Evolutionary conservation across 2,113 vertebrate genomes (phyloP).

Genomic region (Phylloscopus trochiloides): DNA sequence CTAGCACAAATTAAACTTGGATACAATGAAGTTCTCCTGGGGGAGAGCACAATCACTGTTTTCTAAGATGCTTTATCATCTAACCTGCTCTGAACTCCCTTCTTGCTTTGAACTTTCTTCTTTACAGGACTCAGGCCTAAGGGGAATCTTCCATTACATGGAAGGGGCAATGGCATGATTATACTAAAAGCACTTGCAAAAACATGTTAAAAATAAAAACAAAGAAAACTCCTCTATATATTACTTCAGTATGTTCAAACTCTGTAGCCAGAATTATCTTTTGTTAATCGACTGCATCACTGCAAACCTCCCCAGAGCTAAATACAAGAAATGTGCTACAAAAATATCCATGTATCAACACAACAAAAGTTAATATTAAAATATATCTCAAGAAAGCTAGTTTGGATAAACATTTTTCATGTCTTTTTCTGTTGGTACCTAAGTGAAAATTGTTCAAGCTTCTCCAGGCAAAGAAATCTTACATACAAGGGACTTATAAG

Average conservation of each 20-base stretch:
- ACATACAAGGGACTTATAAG: background rate
- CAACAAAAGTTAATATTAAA: background rate
- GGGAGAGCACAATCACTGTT: background rate
- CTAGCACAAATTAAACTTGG: slow-evolving; percentile 10
- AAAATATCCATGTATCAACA: background rate
- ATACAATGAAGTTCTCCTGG: background rate
- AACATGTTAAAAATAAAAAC: background rate
- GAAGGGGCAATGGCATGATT: background rate
- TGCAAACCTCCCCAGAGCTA: background rate
- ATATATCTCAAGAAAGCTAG: background rate
- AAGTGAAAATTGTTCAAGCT: background rate
- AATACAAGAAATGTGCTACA: background rate
- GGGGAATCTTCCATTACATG: background rate
- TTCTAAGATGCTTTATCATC: background rate
- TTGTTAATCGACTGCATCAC: background rate
- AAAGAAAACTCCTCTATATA: background rate
- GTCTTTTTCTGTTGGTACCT: background rate
- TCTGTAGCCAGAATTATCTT: background rate
- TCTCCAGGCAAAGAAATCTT: background rate
- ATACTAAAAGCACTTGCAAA: background rate
- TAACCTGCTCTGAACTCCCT: background rate
- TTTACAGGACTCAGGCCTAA: background rate
- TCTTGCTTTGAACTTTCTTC: background rate
- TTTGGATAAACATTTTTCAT: background rate
- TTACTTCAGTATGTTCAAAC: background rate